Evolutionary conservation across 2,797 vertebrate genomes (phyloP).

Genomic region (Streptopelia turtur): DNA sequence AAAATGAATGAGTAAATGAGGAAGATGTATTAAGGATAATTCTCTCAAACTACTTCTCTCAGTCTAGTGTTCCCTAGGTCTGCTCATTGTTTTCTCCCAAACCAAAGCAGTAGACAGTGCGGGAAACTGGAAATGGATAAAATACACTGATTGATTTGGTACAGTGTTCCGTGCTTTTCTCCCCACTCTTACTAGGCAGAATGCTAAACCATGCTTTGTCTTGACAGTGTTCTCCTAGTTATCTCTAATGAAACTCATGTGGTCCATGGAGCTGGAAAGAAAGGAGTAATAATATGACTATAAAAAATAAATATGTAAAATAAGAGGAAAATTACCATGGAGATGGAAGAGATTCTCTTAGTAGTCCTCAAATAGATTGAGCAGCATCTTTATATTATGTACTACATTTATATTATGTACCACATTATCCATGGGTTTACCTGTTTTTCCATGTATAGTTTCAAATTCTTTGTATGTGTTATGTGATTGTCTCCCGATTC

Average conservation of each 20-base stretch:
- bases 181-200: not conserved
- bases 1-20: not conserved
- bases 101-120: not conserved
- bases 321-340: not conserved
- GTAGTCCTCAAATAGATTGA: not conserved
- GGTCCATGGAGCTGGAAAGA: not conserved
- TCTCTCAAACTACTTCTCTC: not conserved
- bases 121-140: not conserved
- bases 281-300: not conserved
- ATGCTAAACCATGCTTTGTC: not conserved
- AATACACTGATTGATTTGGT: not conserved
- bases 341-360: not conserved
- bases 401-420: not conserved
- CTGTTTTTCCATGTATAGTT: not conserved
- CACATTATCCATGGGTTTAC: not conserved
- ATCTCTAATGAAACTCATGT: not conserved
- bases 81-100: not conserved
- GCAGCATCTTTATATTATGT: not conserved
- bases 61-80: fast-evolving
- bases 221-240: not conserved
- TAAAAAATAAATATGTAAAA: not conserved
- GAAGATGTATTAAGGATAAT: not conserved
- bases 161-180: not conserved
- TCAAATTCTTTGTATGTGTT: not conserved
- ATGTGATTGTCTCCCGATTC: not conserved